phyloP scores from a whole-genome alignment of 2,797 vertebrate species.

The Amblyopsis hoosieri region DNA sequence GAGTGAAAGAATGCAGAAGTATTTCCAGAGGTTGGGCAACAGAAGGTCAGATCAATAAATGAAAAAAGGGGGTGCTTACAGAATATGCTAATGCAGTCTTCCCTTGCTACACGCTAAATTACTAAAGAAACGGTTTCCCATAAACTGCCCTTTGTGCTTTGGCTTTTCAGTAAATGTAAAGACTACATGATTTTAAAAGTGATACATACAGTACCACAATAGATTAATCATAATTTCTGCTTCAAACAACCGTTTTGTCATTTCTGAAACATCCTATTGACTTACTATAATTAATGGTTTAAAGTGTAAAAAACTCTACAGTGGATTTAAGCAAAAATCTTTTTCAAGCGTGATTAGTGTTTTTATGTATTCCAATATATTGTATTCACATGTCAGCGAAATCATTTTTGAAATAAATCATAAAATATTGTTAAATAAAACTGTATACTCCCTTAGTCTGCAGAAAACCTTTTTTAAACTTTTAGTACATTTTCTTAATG shows the following conservation, averaged over 20 bases:
- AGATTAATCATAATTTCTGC: constrained; percentile 18
- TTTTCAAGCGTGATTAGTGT: too few species aligned
- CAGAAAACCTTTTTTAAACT: too few species aligned
- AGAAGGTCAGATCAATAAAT: constrained; percentile 78
- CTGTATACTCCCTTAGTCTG: too few species aligned
- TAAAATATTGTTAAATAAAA: too few species aligned
- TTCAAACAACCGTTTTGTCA: constrained; percentile 12
- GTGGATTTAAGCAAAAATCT: constrained; percentile 1
- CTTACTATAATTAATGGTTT: constrained; percentile 6
- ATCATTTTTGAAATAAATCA: too few species aligned
- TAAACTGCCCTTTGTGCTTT: constrained; percentile 30
- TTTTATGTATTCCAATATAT: too few species aligned
- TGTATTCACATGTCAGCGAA: too few species aligned
- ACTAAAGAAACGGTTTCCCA: constrained; percentile 31
- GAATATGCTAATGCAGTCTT: constrained; percentile 54
- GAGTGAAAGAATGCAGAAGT: constrained; percentile 45
- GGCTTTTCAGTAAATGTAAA: constrained; percentile 26
- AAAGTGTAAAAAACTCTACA: background rate
- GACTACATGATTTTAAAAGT: constrained; percentile 17
- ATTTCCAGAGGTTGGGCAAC: constrained; percentile 57
- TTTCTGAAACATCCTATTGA: background rate
- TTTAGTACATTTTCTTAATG: too few species aligned
- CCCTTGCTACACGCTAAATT: constrained; percentile 48
- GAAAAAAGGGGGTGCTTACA: constrained; percentile 55
- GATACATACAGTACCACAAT: constrained; percentile 7